Evolutionary conservation across 2,113 vertebrate genomes (phyloP), one percentile per base, ranked within the genome.

Genomic region (Pterocles burchelli): DNA sequence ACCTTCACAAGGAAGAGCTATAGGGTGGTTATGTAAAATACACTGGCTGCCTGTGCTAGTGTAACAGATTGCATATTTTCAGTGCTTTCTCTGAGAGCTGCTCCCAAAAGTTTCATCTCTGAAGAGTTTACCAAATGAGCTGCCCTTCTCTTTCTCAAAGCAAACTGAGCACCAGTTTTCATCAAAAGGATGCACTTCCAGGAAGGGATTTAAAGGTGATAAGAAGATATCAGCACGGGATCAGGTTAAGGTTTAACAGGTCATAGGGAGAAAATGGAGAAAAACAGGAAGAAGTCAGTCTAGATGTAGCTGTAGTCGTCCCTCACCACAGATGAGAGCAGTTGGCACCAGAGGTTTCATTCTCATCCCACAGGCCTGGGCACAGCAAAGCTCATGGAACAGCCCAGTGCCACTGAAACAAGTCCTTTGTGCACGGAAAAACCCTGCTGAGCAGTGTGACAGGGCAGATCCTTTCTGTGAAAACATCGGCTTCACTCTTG

Each of bases 11-110:
- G 54, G 38, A 76, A 52, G 6, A 25, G 15, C 33, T 19, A 1
- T 0, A 0, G 38, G 9, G 19, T 38, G 13, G 3, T 52, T 57
- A 38, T 4, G 2, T 22, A 59, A 51, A 76, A 59, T 14, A 36
- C 12, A 11, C 1, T 9, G 65, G 28, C 15, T 91, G 43, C 61
- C 26, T 17, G 16, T 9, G 13, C 33, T 71, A 34, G 25, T 18
- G 17, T 31, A 21, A 57, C 2, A 0, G 68, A 22, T 29, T 6
- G 17, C 52, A 11, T 34, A 13, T 62, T 62, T 58, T 67, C 73
- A 74, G 43, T 10, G 24, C 51, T 63, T 78, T 74, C 59, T 26
- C 51, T 0, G 1, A 87, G 21, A 93, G 17, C 43, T 77, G 26
- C 3, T 31, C 20, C 10, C 1, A 5, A 15, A 80, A 48, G 34